These are phyloP conservation scores for Pipra filicauda DNA, from an alignment of 2,113 vertebrate genomes.

Conservation along the genomic window DNA sequence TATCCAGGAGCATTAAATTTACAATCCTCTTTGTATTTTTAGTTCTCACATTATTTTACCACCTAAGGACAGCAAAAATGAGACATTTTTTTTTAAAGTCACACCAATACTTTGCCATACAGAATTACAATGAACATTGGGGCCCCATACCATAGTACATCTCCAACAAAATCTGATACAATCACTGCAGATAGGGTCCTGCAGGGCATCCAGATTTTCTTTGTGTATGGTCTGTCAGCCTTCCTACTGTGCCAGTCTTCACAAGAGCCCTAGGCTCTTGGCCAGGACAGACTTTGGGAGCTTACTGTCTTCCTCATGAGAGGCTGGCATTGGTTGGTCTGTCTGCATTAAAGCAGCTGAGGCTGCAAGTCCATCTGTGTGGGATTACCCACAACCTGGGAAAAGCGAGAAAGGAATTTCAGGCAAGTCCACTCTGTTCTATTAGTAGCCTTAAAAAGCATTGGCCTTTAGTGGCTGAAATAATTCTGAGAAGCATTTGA, in stretches of 20 bases:
- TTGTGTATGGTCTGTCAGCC: background rate
- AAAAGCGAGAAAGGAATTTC: background rate
- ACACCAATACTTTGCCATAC: background rate
- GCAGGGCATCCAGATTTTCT: background rate
- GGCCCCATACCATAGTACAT: background rate
- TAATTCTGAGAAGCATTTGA: background rate
- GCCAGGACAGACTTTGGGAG: background rate
- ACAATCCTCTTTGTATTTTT: background rate
- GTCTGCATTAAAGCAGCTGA: background rate
- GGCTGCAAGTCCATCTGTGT: background rate
- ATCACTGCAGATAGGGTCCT: background rate
- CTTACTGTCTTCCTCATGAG: background rate
- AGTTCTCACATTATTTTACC: background rate
- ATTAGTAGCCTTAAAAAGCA: background rate
- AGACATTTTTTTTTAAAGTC: background rate
- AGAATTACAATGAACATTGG: background rate
- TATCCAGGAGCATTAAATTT: background rate
- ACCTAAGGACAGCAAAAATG: background rate
- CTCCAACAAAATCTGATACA: background rate
- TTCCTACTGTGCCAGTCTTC: background rate
- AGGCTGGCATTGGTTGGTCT: background rate
- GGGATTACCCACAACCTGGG: background rate
- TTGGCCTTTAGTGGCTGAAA: background rate
- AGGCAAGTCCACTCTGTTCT: background rate
- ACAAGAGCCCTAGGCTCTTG: background rate